These are phyloP conservation scores for Coranthus polyacanthus DNA, from an alignment of 2,797 vertebrate species.

Conservation along the genomic window DNA sequence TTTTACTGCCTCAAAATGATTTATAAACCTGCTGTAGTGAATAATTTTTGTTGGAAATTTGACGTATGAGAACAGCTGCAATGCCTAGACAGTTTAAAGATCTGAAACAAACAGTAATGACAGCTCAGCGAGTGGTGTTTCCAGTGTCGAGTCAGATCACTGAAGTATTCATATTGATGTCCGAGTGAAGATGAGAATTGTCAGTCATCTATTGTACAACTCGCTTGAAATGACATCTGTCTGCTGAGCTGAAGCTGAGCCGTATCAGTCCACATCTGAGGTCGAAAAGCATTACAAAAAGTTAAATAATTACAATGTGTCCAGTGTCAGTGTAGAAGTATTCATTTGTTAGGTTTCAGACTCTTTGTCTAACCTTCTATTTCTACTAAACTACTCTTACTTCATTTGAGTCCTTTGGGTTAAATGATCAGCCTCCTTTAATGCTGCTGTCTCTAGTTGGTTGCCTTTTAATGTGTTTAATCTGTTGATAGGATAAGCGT, in stretches of 20 bases:
- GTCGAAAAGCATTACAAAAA: background rate
- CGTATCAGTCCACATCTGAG: background rate
- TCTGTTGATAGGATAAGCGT: slow-evolving; percentile 39
- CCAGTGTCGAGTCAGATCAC: slow-evolving; percentile 28
- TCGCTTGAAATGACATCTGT: slow-evolving; percentile 22
- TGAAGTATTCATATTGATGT: slow-evolving; percentile 19
- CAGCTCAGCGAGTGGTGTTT: slow-evolving; percentile 24
- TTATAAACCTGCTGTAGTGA: background rate
- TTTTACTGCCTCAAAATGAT: background rate
- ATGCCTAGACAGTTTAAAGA: slow-evolving; percentile 9
- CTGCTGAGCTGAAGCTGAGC: slow-evolving; percentile 9
- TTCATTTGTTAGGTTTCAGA: background rate
- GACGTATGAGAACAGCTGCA: slow-evolving; percentile 20
- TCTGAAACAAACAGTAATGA: slow-evolving; percentile 30
- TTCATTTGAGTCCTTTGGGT: background rate
- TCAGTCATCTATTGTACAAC: slow-evolving; percentile 34
- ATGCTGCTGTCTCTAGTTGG: slow-evolving; percentile 5
- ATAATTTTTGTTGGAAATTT: slow-evolving; percentile 7
- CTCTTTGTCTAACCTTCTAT: too few species aligned
- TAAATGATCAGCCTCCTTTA: background rate
- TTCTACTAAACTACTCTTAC: background rate
- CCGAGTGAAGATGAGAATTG: slow-evolving; percentile 36
- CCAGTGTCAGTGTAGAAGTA: background rate
- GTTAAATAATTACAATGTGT: too few species aligned
- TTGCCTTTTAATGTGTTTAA: slow-evolving; percentile 30